A percentile compares a stretch with the other conserved stretches of the same genome.
phyloP scores from a whole-genome alignment of 2,113 vertebrate species.

The Takifugu flavidus region DNA sequence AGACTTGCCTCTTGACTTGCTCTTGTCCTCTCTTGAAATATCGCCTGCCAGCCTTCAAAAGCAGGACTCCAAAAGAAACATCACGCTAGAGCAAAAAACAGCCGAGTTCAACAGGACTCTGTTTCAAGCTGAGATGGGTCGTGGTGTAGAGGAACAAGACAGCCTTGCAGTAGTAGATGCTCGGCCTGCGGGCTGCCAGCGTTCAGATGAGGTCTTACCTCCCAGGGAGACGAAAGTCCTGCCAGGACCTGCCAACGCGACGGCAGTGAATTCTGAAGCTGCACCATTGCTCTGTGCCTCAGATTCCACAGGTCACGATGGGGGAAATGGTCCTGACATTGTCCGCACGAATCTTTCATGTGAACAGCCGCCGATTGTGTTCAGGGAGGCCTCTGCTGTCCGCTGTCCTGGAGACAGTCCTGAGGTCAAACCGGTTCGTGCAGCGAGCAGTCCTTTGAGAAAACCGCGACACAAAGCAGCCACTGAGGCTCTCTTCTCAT shows the following conservation, averaged over 20 bases:
- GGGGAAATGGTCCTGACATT: constrained; percentile 19
- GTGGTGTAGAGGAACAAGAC: constrained; percentile 45
- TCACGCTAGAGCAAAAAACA: constrained; percentile 86
- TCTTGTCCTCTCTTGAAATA: constrained; percentile 45
- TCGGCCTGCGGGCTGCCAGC: constrained; percentile 20
- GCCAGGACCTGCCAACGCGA: constrained; percentile 21
- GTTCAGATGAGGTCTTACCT: constrained; percentile 23
- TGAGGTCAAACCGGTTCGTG: constrained; percentile 41
- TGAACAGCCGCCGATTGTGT: constrained; percentile 32
- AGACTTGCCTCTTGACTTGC: constrained; percentile 50
- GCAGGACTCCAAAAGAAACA: constrained; percentile 73
- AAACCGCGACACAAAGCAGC: constrained; percentile 41
- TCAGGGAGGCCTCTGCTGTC: constrained; percentile 16
- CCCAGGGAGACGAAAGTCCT: constrained; percentile 26
- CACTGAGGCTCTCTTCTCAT: constrained; percentile 31
- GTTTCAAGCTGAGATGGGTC: constrained; percentile 85
- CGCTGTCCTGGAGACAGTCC: constrained; percentile 15
- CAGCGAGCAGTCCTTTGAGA: constrained; percentile 36
- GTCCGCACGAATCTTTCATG: constrained; percentile 28
- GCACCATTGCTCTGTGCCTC: constrained; percentile 5
- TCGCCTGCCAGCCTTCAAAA: constrained; percentile 38
- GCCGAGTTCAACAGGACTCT: constrained; percentile 92
- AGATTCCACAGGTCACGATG: constrained; percentile 30
- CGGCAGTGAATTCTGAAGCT: constrained; percentile 18
- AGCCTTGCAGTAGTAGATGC: constrained; percentile 17